phyloP scores from a whole-genome alignment of 2,113 vertebrate genomes.

The Clupea harengus region DNA sequence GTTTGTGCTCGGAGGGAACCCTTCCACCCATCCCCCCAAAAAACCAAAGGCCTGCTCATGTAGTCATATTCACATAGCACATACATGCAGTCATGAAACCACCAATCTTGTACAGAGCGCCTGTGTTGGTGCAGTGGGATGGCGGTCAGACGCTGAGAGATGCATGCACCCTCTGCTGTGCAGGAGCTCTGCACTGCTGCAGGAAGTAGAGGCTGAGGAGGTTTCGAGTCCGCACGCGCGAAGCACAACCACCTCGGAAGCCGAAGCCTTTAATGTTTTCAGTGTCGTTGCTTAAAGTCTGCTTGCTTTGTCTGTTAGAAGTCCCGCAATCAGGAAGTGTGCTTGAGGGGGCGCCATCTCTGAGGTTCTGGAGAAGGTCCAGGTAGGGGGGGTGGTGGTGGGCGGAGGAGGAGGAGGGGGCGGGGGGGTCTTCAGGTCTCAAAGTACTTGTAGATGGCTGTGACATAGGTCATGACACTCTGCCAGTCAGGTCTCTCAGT shows the following conservation, averaged over 20 bases:
- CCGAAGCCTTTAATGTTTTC: neutral
- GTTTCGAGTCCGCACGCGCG: neutral
- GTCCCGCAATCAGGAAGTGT: neutral
- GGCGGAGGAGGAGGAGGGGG: neutral
- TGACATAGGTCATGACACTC: constrained; percentile 85
- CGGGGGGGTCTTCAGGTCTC: constrained; percentile 75
- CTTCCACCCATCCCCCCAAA: no score
- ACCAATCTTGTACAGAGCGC: neutral
- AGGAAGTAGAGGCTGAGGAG: neutral
- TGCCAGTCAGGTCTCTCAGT: constrained; percentile 87
- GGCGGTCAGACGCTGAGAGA: neutral
- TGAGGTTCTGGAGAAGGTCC: neutral
- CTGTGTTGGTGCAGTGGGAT: neutral
- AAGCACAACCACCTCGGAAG: neutral
- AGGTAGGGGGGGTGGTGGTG: neutral
- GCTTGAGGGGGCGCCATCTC: neutral
- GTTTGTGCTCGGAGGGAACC: neutral
- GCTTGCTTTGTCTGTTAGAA: neutral
- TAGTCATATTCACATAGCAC: neutral
- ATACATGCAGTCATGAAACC: neutral
- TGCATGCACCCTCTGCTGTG: neutral
- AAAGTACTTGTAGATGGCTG: constrained; percentile 87
- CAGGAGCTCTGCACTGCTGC: neutral
- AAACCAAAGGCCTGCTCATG: neutral
- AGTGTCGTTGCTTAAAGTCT: neutral